These are phyloP conservation scores for Pimephales promelas DNA, from an alignment of 2,113 vertebrate species.

Conservation along the genomic window DNA sequence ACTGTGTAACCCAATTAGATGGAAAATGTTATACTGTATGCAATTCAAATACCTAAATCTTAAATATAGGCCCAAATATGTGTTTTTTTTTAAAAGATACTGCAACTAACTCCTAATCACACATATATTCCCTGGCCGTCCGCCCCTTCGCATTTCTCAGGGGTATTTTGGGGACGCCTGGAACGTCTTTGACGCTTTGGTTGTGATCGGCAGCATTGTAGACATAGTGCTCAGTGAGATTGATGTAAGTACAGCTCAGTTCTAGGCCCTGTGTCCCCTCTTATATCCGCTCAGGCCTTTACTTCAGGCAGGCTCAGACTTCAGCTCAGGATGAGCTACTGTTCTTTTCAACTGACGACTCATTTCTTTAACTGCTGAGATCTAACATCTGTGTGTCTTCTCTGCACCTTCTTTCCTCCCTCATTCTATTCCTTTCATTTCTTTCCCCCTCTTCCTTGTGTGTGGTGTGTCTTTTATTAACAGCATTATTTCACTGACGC, in stretches of 20 bases:
- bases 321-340: conserved; percentile 18
- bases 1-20: neutral
- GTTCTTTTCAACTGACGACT: conserved; percentile 8
- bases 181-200: conserved; percentile 99
- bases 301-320: neutral
- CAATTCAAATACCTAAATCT: neutral
- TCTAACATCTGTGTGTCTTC: conserved; percentile 59
- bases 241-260: conserved; percentile 89
- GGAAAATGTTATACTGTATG: too few species aligned
- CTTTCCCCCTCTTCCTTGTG: conserved; percentile 70
- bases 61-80: neutral
- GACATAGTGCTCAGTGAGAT: conserved; percentile 99
- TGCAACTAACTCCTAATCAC: conserved; percentile 21
- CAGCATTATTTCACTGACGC: conserved; percentile 99
- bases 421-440: conserved; percentile 33
- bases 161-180: conserved; percentile 98
- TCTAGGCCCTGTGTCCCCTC: conserved; percentile 52
- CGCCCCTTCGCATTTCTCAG: conserved; percentile 81
- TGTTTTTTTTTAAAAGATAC: neutral
- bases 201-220: conserved; percentile 99
- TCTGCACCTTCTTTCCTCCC: conserved; percentile 12
- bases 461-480: conserved; percentile 71
- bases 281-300: conserved; percentile 8
- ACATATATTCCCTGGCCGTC: conserved; percentile 74
- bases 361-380: conserved; percentile 35